Base-by-base conservation (phyloP, 1,140 invertebrate species). In the Laupala kohalensis region DNA sequence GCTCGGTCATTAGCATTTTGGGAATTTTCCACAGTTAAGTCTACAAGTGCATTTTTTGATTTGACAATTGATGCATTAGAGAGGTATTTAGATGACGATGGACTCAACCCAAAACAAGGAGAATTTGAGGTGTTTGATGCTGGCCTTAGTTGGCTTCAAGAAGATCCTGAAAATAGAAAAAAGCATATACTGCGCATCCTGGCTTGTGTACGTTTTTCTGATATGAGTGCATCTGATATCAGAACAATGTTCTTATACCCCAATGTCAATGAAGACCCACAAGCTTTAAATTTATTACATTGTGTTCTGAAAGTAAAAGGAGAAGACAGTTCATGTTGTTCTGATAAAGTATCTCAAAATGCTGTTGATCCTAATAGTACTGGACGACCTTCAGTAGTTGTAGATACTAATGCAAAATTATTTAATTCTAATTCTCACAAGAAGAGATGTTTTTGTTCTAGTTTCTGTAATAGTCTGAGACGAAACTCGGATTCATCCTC, bases 61-160 rank as follows among this genome's bases (percentile, higher is more conserved):
- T 74, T 82, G 12, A 70, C 78, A n/a, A 13, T 77, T 76, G 72
- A 72, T 15, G 70, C 71, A 37, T 6, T 76, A 24, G 53, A 74
- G 24, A 71, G 67, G 13, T 76, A 75, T 69, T 69, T 76, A 28
- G 37, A 69, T 24, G 72, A 71, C 26, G 69, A 73, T 71, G 69
- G 70, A 29, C 65, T 76, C 13, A 71, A 74, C 24, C 62, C 53
- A 13, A 74, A 29, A 9, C 63, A 76, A 64, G 81, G 82, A 71
- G 80, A 82, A 74, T 79, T 78, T 68, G 70, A 77, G 70, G 81
- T 84, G 3, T 83, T 80, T 75, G 77, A 81, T 71, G 79, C 82
- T 28, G 78, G 79, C 4, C 76, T 79, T 64, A 76, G 76, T 67
- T 83, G 83, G 82, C 74, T 83, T 4, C 77, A 81, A 28, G 78